phyloP scores from a whole-genome alignment of 1,140 invertebrate species.

The Adoxophyes honmai region DNA sequence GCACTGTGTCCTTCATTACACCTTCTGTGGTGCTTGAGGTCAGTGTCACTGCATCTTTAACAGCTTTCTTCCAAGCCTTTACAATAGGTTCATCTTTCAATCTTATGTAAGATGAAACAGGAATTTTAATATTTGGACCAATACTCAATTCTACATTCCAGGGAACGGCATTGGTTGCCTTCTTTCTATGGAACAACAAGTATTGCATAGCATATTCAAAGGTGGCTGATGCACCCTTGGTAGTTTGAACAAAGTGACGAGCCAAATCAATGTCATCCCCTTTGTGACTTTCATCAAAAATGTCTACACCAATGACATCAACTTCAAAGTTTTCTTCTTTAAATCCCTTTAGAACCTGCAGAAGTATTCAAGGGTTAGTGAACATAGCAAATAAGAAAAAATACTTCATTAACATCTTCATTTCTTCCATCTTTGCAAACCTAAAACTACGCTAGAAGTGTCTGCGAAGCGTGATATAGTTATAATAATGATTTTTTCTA shows the following conservation, averaged over 20 bases:
- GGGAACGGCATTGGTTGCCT: slow-evolving; percentile 39
- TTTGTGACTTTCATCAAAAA: slow-evolving; percentile 44
- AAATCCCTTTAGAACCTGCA: slow-evolving; percentile 51
- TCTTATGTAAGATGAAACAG: slow-evolving; percentile 60
- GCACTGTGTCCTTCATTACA: slow-evolving; percentile 40
- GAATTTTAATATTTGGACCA: slow-evolving; percentile 68
- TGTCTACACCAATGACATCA: slow-evolving; percentile 62
- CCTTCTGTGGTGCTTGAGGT: slow-evolving; percentile 44
- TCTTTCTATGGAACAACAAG: slow-evolving; percentile 64
- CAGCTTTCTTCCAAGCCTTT: slow-evolving; percentile 49
- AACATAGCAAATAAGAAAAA: no score
- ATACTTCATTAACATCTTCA: no score
- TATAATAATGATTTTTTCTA: no score
- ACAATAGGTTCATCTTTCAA: slow-evolving; percentile 58
- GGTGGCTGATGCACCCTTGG: slow-evolving; percentile 53
- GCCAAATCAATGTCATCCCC: slow-evolving; percentile 39
- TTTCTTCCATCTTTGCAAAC: no score
- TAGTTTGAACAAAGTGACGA: slow-evolving; percentile 50
- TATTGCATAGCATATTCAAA: slow-evolving; percentile 64
- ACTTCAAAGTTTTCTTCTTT: slow-evolving; percentile 61
- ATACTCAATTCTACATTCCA: slow-evolving; percentile 70
- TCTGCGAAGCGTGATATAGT: no score
- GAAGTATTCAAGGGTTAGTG: no score
- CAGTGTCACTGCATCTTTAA: slow-evolving; percentile 53
- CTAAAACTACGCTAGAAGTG: no score